Evolutionary conservation across 1,140 invertebrate species (phyloP).

Genomic region (Cylas formicarius): DNA sequence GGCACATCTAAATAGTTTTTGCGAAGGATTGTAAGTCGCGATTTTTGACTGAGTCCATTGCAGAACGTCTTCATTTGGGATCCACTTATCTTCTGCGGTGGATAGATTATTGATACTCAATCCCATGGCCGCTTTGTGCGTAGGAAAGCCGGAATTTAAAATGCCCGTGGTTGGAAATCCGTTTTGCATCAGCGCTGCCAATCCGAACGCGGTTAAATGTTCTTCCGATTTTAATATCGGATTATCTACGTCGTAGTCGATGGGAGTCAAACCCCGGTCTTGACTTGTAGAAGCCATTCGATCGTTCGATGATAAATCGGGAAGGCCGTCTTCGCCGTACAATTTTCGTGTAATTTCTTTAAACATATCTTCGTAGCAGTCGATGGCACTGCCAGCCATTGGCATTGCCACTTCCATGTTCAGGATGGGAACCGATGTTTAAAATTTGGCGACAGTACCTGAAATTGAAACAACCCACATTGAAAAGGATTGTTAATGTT

Average conservation of each 20-base stretch:
- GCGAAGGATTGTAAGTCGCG: constrained; percentile 62
- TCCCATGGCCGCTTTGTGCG: constrained; percentile 38
- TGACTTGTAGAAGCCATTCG: constrained; percentile 40
- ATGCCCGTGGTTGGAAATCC: constrained; percentile 56
- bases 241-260: constrained; percentile 43
- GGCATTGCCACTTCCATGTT: constrained; percentile 45
- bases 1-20: constrained; percentile 65
- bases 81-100: constrained; percentile 58
- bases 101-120: constrained; percentile 32
- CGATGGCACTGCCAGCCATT: constrained; percentile 47
- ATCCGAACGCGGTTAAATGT: constrained; percentile 58
- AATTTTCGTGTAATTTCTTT: constrained; percentile 86
- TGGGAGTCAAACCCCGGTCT: constrained; percentile 38
- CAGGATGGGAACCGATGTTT: too few species aligned
- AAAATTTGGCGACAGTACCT: too few species aligned
- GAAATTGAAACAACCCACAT: too few species aligned
- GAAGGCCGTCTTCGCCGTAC: constrained; percentile 72
- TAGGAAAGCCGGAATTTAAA: constrained; percentile 49
- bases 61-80: constrained; percentile 57
- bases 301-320: constrained; percentile 44
- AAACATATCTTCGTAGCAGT: constrained; percentile 68
- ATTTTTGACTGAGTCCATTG: constrained; percentile 65
- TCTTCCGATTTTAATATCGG: constrained; percentile 57
- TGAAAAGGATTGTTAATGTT: too few species aligned
- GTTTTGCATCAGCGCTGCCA: constrained; percentile 65